phyloP scores from a whole-genome alignment of 2,113 vertebrate species.

The Melanerpes aurifrons region DNA sequence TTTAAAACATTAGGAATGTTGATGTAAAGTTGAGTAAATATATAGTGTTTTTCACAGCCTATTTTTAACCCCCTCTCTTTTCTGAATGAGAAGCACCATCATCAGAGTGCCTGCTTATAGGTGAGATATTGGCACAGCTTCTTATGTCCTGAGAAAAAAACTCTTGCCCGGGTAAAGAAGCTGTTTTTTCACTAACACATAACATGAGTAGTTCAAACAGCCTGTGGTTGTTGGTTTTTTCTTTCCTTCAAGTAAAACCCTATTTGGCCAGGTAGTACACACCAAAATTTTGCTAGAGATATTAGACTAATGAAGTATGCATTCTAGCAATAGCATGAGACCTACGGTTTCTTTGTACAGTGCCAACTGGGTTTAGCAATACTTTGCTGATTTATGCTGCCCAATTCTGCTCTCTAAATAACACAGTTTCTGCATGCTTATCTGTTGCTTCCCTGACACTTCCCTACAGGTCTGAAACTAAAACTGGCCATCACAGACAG shows the following conservation, averaged over 20 bases:
- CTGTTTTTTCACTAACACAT: not conserved
- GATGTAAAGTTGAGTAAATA: not conserved
- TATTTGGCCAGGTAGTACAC: not conserved
- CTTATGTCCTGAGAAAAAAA: not conserved
- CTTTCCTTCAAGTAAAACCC: not conserved
- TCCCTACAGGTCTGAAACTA: not conserved
- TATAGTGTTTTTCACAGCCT: no score
- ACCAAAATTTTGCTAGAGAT: not conserved
- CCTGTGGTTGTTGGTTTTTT: not conserved
- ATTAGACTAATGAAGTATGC: not conserved
- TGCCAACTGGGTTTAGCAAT: not conserved
- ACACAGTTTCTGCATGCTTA: not conserved
- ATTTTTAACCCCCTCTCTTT: not conserved
- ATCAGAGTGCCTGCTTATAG: not conserved
- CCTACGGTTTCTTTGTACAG: not conserved
- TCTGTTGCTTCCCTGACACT: not conserved
- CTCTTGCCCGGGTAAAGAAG: not conserved
- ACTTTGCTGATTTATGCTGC: not conserved
- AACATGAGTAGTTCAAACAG: not conserved
- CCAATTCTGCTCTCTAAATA: not conserved
- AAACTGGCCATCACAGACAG: not conserved
- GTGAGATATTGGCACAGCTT: not conserved
- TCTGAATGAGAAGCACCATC: not conserved
- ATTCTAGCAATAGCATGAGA: not conserved
- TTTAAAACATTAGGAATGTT: constrained; percentile 17